Base-by-base conservation (phyloP, 2,113 vertebrate genomes). In the Leuciscus idus region DNA sequence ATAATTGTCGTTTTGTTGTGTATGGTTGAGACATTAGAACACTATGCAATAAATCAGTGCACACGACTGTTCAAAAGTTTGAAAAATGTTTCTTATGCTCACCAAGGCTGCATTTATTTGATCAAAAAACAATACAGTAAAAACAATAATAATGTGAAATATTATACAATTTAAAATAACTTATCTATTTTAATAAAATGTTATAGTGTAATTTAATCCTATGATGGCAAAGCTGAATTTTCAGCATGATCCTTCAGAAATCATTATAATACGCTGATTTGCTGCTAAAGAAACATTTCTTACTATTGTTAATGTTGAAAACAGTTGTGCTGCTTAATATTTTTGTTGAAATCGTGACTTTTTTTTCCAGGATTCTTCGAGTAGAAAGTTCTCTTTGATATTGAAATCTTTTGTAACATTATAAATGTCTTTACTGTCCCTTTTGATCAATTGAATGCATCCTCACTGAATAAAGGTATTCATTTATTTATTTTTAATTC, bases 1-100 rank as follows among this genome's bases (percentile, higher is more conserved):
- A 62, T 33, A 50, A 82, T 52, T 68, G 43, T 70, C 61, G 19
- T 66, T 84, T 33, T 28, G 33, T 43, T 81, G 33, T 10, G 30
- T 64, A 48, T 19, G 33, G n/a, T 64, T 43, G 79, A 21, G 17
- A 50, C 8, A 28, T 46, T 48, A 80, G 12, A 61, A 43, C 12
- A 39, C 13, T 30, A 21, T 21, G 3, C 4, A 9, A 26, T 30
- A 64, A 77, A 78, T 57, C 30, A 36, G 17, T 5, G 36, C 68
- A 72, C 36, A 72, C 33, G 9, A 72, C 68, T 39, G 11, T 74
- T 74, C 72, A 26, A 26, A 48, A 7, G 11, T 46, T 48, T 62
- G 11, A 62, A n/a, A 39, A 23, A 73, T 12, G 70, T 28, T 15
- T 28, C 15, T 75, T 75, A 43, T 73, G 39, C 10, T 43, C 36